These are phyloP conservation scores for Thyatira batis DNA, from an alignment of 2,888 invertebrate genomes.

Conservation along the genomic window DNA sequence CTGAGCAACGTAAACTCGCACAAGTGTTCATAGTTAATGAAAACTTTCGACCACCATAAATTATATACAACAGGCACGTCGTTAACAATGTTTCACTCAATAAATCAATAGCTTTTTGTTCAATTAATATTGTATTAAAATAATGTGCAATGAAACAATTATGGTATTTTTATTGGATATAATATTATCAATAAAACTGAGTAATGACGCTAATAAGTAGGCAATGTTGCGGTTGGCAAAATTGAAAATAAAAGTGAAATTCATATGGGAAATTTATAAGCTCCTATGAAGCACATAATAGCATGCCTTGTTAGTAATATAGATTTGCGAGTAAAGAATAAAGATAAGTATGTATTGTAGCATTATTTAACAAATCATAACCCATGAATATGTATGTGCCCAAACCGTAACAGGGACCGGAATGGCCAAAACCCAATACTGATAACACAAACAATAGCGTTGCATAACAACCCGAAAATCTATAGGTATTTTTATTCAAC, in stretches of 20 bases:
- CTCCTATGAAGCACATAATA: background rate
- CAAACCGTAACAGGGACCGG: background rate
- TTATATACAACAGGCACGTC: background rate
- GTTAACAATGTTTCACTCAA: background rate
- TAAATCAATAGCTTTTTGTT: background rate
- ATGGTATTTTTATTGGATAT: background rate
- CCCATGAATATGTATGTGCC: no score
- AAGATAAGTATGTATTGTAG: background rate
- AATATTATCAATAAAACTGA: background rate
- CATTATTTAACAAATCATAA: no score
- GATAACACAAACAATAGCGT: background rate
- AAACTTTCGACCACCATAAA: background rate
- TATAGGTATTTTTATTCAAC: slow-evolving; percentile 8
- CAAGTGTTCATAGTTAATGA: background rate
- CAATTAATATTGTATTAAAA: background rate
- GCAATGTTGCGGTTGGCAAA: background rate
- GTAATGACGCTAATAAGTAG: background rate
- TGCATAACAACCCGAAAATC: background rate
- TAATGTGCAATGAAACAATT: background rate
- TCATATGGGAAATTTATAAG: background rate
- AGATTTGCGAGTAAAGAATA: background rate
- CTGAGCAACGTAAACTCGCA: background rate
- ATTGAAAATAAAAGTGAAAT: background rate
- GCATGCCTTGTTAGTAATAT: background rate
- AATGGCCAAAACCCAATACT: background rate